phyloP scores from a whole-genome alignment of 2,113 vertebrate species.

The Phoenicopterus ruber region DNA sequence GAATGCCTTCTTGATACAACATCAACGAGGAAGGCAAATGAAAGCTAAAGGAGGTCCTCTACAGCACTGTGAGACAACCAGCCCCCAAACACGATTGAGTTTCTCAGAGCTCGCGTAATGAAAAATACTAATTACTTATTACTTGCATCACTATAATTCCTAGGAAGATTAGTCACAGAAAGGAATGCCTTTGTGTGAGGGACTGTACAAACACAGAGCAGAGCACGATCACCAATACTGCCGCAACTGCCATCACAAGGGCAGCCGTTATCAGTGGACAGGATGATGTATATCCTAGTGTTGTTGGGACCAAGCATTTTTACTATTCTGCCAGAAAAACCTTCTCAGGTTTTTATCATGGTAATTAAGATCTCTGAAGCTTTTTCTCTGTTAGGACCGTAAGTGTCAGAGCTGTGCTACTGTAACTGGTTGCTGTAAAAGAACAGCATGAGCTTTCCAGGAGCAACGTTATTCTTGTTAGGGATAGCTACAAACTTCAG shows the following conservation, averaged over 20 bases:
- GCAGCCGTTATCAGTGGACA: background rate
- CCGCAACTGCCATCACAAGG: background rate
- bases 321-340: background rate
- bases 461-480: background rate
- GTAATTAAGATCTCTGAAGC: background rate
- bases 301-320: background rate
- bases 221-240: background rate
- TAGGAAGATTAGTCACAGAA: slow-evolving; percentile 61
- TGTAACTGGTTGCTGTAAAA: background rate
- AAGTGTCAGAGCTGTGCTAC: background rate
- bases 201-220: slow-evolving; percentile 35
- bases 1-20: background rate
- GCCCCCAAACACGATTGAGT: background rate
- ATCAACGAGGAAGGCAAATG: background rate
- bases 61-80: background rate
- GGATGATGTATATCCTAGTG: background rate
- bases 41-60: background rate
- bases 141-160: slow-evolving; percentile 58
- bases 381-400: background rate
- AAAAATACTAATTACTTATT: slow-evolving; percentile 57
- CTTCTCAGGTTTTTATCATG: background rate
- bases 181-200: slow-evolving; percentile 52
- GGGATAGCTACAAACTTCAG: background rate
- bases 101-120: background rate
- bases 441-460: background rate